Base-by-base conservation (phyloP, 2,888 invertebrate genomes). In the Pollenia amentaria region DNA sequence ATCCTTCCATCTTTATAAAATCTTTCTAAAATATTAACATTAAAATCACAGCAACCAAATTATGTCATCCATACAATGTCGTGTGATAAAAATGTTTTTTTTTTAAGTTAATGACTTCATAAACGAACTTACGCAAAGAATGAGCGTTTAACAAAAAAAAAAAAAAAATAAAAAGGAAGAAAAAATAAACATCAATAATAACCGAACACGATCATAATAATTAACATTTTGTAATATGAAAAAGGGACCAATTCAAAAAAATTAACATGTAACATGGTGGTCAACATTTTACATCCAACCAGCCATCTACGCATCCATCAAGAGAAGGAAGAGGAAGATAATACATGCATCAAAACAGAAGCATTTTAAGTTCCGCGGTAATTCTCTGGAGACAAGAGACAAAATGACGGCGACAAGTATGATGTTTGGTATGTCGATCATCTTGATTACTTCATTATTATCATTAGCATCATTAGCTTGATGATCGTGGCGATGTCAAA, bases 401-500 rank as follows among this genome's bases (percentile, higher is more conserved):
- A 81, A 84, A 87, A 87, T 84, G 87, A 87, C 87, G 87, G 84
- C 87, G 77, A 87, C 62, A 87, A 84, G 72, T 87, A 87, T 87
- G 38, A 42, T 81, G 87, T 79, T 85, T 53, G 57, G 76, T 69
- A 77, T 84, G 64, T 55, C 60, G 67, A 77, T 83, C 81, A 69
- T 70, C 51, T 57, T 81, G 69, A 87, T 78, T 70, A 80, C 60
- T 65, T 86, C 72, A 64, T 82, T 67, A 73, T 46, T 18, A 21
- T 77, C 46, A 6, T 18, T 7, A 76, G 64, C 67, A 67, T 78
- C 65, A 79, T 76, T 76, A 46, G 75, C 48, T 42, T 75, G 75
- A 55, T 38, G 64, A 12, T 65, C 53, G 6, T 40, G 14, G 38
- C 51, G 11, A 42, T 48, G 38, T 44, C 42, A 7, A 38, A 16